A percentile compares a stretch with the other conserved stretches of the same genome.
These are phyloP conservation scores for Laterallus jamaicensis DNA, from an alignment of 2,113 vertebrate genomes.

Conservation along the genomic window DNA sequence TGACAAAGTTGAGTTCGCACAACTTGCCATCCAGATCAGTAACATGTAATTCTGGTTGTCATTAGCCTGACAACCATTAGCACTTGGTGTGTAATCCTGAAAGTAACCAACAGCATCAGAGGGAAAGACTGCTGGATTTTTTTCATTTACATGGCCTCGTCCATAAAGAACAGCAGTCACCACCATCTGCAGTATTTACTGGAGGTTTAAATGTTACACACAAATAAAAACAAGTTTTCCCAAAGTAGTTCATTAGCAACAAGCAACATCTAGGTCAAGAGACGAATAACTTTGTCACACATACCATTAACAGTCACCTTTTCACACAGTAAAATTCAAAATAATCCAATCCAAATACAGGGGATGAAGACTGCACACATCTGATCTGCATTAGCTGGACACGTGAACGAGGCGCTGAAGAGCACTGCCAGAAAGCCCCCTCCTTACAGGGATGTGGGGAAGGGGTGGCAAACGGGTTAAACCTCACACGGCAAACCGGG, in stretches of 20 bases:
- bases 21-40: not conserved
- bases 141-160: not conserved
- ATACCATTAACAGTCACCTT: not conserved
- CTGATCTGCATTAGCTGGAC: not conserved
- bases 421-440: not conserved
- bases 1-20: not conserved
- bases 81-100: not conserved
- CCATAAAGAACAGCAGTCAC: not conserved
- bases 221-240: not conserved
- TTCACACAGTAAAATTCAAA: not conserved
- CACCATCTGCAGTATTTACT: not conserved
- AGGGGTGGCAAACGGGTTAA: not conserved
- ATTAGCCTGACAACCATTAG: not conserved
- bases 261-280: not conserved
- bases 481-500: not conserved
- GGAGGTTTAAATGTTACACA: not conserved
- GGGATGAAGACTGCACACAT: not conserved
- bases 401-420: not conserved
- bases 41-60: not conserved
- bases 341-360: not conserved
- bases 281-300: not conserved
- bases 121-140: not conserved
- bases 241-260: not conserved
- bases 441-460: no score
- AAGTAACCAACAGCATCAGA: not conserved